phyloP scores from a whole-genome alignment of 2,888 invertebrate species.

The Synanthedon andrenaeformis region DNA sequence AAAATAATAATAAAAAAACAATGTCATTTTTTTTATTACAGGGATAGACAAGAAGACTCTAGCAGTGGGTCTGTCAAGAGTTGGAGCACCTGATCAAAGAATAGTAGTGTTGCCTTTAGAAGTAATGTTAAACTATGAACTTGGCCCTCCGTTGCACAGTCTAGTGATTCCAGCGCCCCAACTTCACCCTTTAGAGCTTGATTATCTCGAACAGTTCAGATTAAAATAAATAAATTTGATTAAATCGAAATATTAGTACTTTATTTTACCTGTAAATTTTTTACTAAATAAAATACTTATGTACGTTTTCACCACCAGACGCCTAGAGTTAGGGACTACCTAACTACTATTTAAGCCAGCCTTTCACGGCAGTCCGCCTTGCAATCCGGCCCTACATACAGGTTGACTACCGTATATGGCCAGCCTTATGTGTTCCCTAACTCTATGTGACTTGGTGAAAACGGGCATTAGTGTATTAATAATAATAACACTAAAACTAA shows the following conservation, averaged over 20 bases:
- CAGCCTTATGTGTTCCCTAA: no score
- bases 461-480: no score
- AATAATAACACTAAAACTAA: no score
- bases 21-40: slow-evolving; percentile 21
- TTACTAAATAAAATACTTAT: no score
- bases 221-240: slow-evolving; percentile 10
- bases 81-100: slow-evolving; percentile 87
- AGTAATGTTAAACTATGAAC: slow-evolving; percentile 77
- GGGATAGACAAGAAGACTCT: slow-evolving; percentile 69
- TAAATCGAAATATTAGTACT: neutral
- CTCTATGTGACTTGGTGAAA: no score
- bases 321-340: no score
- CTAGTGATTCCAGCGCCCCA: slow-evolving; percentile 86
- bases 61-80: slow-evolving; percentile 89
- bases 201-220: slow-evolving; percentile 83
- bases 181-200: slow-evolving; percentile 91
- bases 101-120: slow-evolving; percentile 80
- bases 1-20: neutral
- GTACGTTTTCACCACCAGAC: no score
- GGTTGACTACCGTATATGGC: no score
- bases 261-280: neutral
- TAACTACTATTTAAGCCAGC: no score
- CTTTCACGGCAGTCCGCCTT: no score
- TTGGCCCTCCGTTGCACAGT: slow-evolving; percentile 95
- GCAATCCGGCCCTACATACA: no score